These are phyloP conservation scores for Sclerurus mexicanus DNA, from an alignment of 2,113 vertebrate species.

Conservation along the genomic window DNA sequence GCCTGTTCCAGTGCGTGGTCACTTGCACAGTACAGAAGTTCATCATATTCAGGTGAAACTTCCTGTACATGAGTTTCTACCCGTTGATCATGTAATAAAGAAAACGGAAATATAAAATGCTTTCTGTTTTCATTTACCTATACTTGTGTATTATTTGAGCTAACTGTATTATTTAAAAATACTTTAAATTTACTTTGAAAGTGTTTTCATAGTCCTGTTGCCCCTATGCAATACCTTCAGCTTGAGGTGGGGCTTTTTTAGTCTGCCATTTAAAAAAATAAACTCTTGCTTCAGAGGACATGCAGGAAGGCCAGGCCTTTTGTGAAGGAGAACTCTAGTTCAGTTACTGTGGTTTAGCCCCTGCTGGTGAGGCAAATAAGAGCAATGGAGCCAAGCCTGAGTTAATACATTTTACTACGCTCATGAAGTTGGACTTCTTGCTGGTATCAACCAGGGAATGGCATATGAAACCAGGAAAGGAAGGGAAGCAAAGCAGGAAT, in stretches of 20 bases:
- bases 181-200: not conserved
- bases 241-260: not conserved
- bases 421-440: not conserved
- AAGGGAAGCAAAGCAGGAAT: not conserved
- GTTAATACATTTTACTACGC: not conserved
- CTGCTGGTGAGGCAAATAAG: not conserved
- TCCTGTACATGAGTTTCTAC: not conserved
- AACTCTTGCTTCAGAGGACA: not conserved
- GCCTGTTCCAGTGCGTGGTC: fast-evolving
- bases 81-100: not conserved
- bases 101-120: not conserved
- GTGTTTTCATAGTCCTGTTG: not conserved
- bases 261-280: not conserved
- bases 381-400: not conserved
- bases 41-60: not conserved
- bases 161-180: not conserved
- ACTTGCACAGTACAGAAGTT: not conserved
- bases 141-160: not conserved
- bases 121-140: not conserved
- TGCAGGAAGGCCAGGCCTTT: not conserved
- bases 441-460: not conserved
- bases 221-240: not conserved
- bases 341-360: not conserved
- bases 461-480: not conserved
- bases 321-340: not conserved